Evolutionary conservation across 1,140 invertebrate species (phyloP).

Genomic region (Drosophila tropicalis): DNA sequence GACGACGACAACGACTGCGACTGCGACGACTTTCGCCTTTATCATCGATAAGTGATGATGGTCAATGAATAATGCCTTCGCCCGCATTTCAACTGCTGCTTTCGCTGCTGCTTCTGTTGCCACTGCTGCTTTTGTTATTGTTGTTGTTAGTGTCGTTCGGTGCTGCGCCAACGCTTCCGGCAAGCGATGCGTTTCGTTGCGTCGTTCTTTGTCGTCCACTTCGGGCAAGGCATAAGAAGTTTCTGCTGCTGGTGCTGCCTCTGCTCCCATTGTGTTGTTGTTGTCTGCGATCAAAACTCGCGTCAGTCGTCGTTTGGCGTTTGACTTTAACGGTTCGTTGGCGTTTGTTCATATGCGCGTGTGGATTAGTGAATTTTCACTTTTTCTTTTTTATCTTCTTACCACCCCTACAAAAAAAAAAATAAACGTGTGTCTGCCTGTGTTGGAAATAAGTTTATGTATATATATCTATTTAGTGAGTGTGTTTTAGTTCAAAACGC

Average conservation of each 20-base stretch:
- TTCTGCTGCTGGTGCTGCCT: conserved; percentile 44
- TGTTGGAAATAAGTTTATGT: neutral
- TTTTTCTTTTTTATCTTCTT: conserved; percentile 12
- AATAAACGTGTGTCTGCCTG: neutral
- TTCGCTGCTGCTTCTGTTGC: conserved; percentile 16
- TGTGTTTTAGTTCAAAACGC: neutral
- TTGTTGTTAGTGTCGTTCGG: conserved; percentile 35
- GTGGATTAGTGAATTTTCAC: conserved; percentile 19
- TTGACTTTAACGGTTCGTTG: conserved; percentile 72
- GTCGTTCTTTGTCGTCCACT: conserved; percentile 9
- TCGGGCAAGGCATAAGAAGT: conserved; percentile 41
- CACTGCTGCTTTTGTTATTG: conserved; percentile 7
- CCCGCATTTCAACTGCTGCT: conserved; percentile 70
- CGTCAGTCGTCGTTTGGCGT: conserved; percentile 66
- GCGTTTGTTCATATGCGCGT: conserved; percentile 26
- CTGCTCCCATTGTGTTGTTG: conserved; percentile 16
- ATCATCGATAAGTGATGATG: conserved; percentile 73
- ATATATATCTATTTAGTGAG: neutral
- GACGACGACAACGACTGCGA: neutral
- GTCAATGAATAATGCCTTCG: conserved; percentile 61
- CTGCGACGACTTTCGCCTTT: conserved; percentile 58
- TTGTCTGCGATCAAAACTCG: conserved; percentile 43
- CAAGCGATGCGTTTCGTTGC: conserved; percentile 11
- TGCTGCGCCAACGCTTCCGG: conserved; percentile 20
- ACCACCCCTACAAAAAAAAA: conserved; percentile 14